These are phyloP conservation scores for Turnix velox DNA, from an alignment of 2,113 vertebrate species.

Conservation along the genomic window DNA sequence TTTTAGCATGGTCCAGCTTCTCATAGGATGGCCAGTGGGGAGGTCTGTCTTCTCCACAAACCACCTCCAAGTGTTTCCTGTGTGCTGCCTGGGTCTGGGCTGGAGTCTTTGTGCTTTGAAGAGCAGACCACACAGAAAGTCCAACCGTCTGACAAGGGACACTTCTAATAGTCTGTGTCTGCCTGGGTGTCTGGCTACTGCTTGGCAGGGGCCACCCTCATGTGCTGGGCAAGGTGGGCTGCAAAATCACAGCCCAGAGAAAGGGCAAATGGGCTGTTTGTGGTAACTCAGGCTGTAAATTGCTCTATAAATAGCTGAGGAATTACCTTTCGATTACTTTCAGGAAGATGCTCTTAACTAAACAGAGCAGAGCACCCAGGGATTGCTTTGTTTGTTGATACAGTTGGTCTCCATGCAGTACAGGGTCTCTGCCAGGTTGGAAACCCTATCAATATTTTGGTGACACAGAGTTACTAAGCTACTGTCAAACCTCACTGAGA, in stretches of 20 bases:
- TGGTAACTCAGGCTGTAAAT: neutral
- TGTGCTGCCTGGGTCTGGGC: neutral
- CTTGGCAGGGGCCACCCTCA: constrained; percentile 33
- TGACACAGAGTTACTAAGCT: constrained; percentile 64
- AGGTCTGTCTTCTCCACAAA: neutral
- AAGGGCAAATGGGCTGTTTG: neutral
- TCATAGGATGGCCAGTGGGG: neutral
- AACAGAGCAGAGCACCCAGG: neutral
- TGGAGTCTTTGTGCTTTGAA: neutral
- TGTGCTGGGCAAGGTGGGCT: constrained; percentile 30
- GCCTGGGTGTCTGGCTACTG: neutral
- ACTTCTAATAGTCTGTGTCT: neutral
- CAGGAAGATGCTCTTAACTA: constrained; percentile 30
- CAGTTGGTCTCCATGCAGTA: constrained; percentile 64
- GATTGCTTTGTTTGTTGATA: constrained; percentile 66
- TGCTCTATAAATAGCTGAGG: constrained; percentile 45
- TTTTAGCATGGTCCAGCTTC: neutral
- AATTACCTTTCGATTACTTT: constrained; percentile 34
- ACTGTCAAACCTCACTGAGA: constrained; percentile 26
- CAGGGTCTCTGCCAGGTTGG: constrained; percentile 35
- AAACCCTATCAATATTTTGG: constrained; percentile 73
- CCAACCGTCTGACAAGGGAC: neutral
- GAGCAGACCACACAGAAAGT: constrained; percentile 44
- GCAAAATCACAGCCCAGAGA: neutral
- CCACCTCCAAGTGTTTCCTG: neutral